A percentile compares a stretch with the other conserved stretches of the same genome.
These are phyloP conservation scores for Nowickia ferox DNA, from an alignment of 2,888 invertebrate species.

Conservation along the genomic window DNA sequence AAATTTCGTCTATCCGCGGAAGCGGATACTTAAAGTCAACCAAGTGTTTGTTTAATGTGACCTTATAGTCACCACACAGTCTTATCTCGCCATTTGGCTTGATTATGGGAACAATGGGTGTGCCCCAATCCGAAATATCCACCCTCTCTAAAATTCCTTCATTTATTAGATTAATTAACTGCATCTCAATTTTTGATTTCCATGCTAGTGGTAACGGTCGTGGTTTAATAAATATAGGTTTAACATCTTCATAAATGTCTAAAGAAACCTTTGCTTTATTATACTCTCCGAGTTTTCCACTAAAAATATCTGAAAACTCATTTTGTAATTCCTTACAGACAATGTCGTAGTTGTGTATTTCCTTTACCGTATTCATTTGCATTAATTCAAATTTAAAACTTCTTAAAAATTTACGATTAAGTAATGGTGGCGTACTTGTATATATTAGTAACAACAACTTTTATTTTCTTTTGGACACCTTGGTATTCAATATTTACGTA, in stretches of 20 bases:
- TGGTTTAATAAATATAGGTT: conserved; percentile 1
- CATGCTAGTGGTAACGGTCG: too few species aligned
- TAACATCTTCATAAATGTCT: not conserved
- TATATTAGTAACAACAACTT: not conserved
- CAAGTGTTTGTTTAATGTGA: too few species aligned
- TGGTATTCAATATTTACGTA: conserved; percentile 6
- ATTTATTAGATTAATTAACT: too few species aligned
- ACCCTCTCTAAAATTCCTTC: too few species aligned
- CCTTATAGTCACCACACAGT: too few species aligned
- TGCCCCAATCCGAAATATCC: too few species aligned
- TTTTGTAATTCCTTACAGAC: not conserved
- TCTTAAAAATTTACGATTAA: not conserved
- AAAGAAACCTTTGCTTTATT: not conserved
- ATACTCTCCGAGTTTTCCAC: not conserved
- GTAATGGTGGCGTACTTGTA: not conserved
- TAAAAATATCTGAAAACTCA: too few species aligned
- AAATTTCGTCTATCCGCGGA: too few species aligned
- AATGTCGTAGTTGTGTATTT: not conserved
- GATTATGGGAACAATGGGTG: too few species aligned
- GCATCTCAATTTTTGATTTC: not conserved
- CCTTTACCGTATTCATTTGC: not conserved
- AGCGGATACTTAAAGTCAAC: too few species aligned
- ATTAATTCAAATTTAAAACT: too few species aligned
- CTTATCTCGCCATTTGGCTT: too few species aligned
- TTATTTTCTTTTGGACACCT: not conserved